A percentile compares a stretch with the other conserved stretches of the same genome.
Conservation (phyloP, 2,113 vertebrate genomes). For the Pseudonaja textilis region DNA sequence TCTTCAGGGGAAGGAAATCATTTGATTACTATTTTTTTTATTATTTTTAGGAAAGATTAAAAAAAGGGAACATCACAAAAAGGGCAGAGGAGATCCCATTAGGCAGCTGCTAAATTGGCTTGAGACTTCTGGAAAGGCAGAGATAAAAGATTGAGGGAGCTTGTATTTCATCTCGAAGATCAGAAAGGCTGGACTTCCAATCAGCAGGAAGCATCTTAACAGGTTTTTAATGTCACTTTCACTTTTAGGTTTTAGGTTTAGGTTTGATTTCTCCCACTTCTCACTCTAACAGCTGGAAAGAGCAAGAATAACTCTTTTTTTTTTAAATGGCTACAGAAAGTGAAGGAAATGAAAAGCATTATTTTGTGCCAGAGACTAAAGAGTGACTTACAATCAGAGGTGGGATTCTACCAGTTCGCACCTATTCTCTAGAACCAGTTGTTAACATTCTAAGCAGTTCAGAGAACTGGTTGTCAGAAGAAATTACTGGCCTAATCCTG, state of each 20-base stretch:
- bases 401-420: no score
- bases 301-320: background rate
- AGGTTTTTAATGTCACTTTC: background rate
- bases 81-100: background rate
- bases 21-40: background rate
- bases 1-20: background rate
- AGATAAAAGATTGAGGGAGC: background rate
- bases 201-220: background rate
- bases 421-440: no score
- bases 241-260: background rate
- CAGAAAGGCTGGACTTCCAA: background rate
- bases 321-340: background rate
- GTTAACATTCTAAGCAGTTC: no score
- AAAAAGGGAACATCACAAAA: background rate
- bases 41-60: background rate
- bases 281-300: background rate
- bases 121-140: background rate
- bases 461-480: no score
- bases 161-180: background rate
- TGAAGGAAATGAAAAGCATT: background rate
- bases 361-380: background rate
- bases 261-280: background rate
- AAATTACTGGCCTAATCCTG: no score
- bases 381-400: background rate
- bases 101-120: background rate